phyloP scores from a whole-genome alignment of 2,888 invertebrate genomes.

The Eristalinus sepulchralis region DNA sequence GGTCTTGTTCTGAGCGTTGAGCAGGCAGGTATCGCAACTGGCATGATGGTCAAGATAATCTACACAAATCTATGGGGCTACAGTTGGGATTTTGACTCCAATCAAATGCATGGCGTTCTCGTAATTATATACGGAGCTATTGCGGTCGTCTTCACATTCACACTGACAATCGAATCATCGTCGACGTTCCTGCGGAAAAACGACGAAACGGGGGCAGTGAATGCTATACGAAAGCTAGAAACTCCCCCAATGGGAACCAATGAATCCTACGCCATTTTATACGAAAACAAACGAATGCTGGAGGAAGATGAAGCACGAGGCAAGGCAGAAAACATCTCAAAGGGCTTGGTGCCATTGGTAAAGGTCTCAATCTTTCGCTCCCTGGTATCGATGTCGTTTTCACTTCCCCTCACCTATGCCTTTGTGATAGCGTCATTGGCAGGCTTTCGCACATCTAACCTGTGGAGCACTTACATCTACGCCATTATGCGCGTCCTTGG shows the following conservation, averaged over 20 bases:
- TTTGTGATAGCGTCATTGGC: neutral
- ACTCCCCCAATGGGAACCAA: slow-evolving; percentile 72
- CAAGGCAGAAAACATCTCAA: slow-evolving; percentile 53
- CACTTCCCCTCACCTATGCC: slow-evolving; percentile 73
- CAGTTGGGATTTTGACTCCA: slow-evolving; percentile 36
- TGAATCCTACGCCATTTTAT: slow-evolving; percentile 74
- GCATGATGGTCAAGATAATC: slow-evolving; percentile 72
- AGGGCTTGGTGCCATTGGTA: slow-evolving; percentile 73
- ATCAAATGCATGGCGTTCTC: slow-evolving; percentile 74
- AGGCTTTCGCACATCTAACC: neutral
- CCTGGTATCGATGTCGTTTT: slow-evolving; percentile 74
- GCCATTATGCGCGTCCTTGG: slow-evolving; percentile 72
- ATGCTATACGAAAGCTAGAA: slow-evolving; percentile 75
- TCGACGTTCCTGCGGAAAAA: slow-evolving; percentile 74
- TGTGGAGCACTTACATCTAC: slow-evolving; percentile 47
- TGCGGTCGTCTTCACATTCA: slow-evolving; percentile 31
- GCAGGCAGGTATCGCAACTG: slow-evolving; percentile 72
- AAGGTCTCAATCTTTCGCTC: slow-evolving; percentile 73
- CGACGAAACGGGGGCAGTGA: slow-evolving; percentile 75
- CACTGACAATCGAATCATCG: slow-evolving; percentile 76
- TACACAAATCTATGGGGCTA: slow-evolving; percentile 69
- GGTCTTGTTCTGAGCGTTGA: slow-evolving; percentile 73
- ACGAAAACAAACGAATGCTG: slow-evolving; percentile 76
- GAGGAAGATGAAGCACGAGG: slow-evolving; percentile 73
- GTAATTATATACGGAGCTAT: slow-evolving; percentile 72